A percentile compares a stretch with the other conserved stretches of the same genome.
phyloP scores from a whole-genome alignment of 2,113 vertebrate genomes.

The Antechinus flavipes region DNA sequence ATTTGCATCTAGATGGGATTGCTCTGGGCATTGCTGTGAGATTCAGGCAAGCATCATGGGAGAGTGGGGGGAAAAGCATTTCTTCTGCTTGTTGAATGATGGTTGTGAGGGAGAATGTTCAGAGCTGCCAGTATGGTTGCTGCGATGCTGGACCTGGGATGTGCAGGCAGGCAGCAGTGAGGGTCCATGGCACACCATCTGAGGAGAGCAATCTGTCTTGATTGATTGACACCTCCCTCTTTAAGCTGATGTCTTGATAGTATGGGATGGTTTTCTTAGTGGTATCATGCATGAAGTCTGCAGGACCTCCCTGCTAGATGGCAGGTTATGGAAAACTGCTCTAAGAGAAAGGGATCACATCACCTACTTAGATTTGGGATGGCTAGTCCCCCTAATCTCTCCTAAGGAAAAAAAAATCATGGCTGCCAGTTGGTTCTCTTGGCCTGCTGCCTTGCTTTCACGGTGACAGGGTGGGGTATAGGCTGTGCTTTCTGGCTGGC shows the following conservation, averaged over 20 bases:
- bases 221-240: conserved; percentile 10
- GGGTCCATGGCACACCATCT: not conserved
- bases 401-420: conserved; percentile 77
- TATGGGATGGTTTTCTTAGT: conserved; percentile 48
- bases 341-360: conserved; percentile 56
- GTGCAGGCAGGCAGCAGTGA: not conserved
- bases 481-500: conserved; percentile 73
- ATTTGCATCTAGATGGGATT: not conserved
- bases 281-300: conserved; percentile 57
- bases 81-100: not conserved
- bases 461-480: conserved; percentile 63
- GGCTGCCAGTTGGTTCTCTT: conserved; percentile 64
- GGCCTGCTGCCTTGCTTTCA: conserved; percentile 76
- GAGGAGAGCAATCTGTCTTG: conserved; percentile 14
- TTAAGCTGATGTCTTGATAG: not conserved
- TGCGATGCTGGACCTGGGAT: conserved; percentile 1
- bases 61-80: conserved; percentile 32
- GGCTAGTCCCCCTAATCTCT: conserved; percentile 63
- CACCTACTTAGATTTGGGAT: conserved; percentile 51
- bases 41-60: not conserved
- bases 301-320: conserved; percentile 63
- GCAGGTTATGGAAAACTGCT: conserved; percentile 7
- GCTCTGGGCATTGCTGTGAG: not conserved
- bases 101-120: not conserved
- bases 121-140: not conserved